Evolutionary conservation across 2,888 invertebrate genomes (phyloP).

Genomic region (Boloria selene): DNA sequence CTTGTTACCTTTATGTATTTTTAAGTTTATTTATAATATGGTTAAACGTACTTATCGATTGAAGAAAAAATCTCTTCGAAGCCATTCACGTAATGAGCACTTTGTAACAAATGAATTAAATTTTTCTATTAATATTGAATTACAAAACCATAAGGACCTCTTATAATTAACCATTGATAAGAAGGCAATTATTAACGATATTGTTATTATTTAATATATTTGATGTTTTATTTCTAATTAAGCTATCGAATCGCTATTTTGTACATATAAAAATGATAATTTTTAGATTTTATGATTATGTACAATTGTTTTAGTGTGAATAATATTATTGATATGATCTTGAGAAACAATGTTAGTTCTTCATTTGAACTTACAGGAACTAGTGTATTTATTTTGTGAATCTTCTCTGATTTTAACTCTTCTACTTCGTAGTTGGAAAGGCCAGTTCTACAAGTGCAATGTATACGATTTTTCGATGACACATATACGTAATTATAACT

Average conservation of each 20-base stretch:
- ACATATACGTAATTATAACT: constrained; percentile 80
- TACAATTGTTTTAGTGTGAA: constrained; percentile 83
- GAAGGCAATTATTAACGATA: constrained; percentile 82
- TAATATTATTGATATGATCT: constrained; percentile 76
- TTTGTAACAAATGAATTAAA: constrained; percentile 50
- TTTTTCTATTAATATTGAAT: constrained; percentile 61
- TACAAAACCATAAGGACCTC: constrained; percentile 83
- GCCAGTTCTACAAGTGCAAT: constrained; percentile 83
- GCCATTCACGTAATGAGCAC: constrained; percentile 49
- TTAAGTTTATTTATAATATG: constrained; percentile 20
- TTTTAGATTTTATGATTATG: constrained; percentile 76
- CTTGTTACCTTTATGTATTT: constrained; percentile 24
- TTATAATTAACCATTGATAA: constrained; percentile 83
- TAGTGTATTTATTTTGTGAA: constrained; percentile 66
- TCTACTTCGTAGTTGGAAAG: constrained; percentile 65
- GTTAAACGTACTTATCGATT: constrained; percentile 26
- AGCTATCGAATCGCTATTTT: constrained; percentile 78
- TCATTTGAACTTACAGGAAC: constrained; percentile 58
- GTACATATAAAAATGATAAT: constrained; percentile 77
- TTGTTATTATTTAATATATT: constrained; percentile 83
- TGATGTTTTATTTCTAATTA: constrained; percentile 81
- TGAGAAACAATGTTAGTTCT: constrained; percentile 67
- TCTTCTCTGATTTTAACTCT: constrained; percentile 61
- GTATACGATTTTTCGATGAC: constrained; percentile 82
- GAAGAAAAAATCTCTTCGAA: constrained; percentile 23